Evolutionary conservation across 2,113 vertebrate genomes (phyloP), one percentile per base, ranked within the genome.

Genomic region (Malaclemys terrapin): DNA sequence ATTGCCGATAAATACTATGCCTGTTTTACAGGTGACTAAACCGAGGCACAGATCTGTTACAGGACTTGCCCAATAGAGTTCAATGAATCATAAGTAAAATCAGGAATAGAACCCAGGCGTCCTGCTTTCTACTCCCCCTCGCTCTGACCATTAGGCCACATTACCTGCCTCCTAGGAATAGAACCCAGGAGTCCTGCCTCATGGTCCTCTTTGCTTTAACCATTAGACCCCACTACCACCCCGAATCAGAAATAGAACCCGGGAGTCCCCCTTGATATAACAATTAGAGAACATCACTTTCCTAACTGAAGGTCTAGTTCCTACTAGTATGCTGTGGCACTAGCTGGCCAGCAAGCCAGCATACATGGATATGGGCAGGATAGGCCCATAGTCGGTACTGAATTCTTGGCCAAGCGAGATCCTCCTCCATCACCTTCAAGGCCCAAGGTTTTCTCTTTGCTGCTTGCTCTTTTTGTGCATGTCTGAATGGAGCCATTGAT

Each of bases 241-340:
- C 29, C 20, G 16, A 69, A 19, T 8, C 8, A n/a, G 17, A 20
- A 69, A 16, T 69, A 69, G 62, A n/a, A 69, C 62, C 35, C 4
- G 1, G 20, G 53, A 54, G 53, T 54, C 3, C 53, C 8, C 53
- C 53, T 54, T 22, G 53, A 54, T 54, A 54, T 22, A 54, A n/a
- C 0, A 47, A 1, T 3, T 27, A 62, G 31, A 9, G 11, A n/a
- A 7, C 0, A 0, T 49, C 45, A 7, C 3, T 50, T 93, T 42
- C 0, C 0, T 0, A 2, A 19, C 14, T 22, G 42, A 78, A 14
- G 10, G 45, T 78, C 10, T 45, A 47, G 29, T 16, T 53, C n/a
- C 19, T 0, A 1, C 42, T 78, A 11, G 10, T 24, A 22, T 5
- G 47, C n/a, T 16, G 22, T 24, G 10, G 25, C 25, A 49, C 50